Percentiles rank a stretch among this genome's conserved stretches.
phyloP scores from a whole-genome alignment of 2,113 vertebrate genomes.

The Campylorhamphus procurvoides region DNA sequence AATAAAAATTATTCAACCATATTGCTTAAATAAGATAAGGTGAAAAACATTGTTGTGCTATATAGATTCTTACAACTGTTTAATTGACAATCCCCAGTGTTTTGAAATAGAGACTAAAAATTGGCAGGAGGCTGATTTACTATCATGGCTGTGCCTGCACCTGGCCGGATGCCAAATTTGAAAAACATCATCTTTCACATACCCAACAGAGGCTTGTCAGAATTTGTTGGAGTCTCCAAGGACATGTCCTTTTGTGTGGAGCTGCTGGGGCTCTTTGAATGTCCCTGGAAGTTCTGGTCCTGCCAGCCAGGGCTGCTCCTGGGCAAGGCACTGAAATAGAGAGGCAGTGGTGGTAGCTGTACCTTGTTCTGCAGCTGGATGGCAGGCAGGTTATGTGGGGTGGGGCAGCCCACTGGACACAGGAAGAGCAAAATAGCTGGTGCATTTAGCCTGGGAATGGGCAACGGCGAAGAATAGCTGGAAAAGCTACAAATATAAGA shows the following conservation, averaged over 20 bases:
- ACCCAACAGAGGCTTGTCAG: not conserved
- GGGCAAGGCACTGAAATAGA: no score
- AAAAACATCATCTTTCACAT: not conserved
- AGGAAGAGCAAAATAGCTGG: not conserved
- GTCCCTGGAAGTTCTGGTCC: not conserved
- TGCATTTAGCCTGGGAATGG: not conserved
- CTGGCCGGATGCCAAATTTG: not conserved
- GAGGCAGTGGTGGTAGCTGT: not conserved
- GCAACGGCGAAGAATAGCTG: not conserved
- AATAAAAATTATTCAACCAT: not conserved
- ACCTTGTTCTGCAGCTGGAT: fast-evolving
- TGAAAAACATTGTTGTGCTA: not conserved
- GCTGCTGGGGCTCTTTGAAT: not conserved
- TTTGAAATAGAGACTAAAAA: constrained; percentile 4
- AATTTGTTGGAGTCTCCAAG: not conserved
- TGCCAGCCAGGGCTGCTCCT: not conserved
- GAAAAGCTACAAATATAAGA: not conserved
- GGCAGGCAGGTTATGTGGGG: not conserved
- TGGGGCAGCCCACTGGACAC: not conserved
- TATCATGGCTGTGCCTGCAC: not conserved
- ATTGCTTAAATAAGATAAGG: not conserved
- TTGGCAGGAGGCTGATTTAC: not conserved
- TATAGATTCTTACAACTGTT: not conserved
- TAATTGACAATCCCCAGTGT: not conserved
- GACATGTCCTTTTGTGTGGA: not conserved